Conservation (phyloP, 2,113 vertebrate species). For the Phalacrocorax aristotelis region DNA sequence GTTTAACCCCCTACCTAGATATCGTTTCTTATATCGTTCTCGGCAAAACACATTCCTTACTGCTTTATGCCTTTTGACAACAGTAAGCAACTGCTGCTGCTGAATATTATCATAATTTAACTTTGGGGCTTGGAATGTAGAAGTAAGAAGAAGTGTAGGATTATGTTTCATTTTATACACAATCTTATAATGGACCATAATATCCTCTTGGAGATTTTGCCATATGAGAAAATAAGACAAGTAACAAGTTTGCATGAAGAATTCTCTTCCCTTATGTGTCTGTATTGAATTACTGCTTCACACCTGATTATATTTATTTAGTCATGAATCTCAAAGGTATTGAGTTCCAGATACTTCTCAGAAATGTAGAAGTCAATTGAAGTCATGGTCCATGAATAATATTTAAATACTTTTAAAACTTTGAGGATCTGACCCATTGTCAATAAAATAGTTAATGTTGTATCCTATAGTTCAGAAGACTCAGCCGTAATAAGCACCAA, state of each 20-base stretch:
- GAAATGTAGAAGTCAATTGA: background rate
- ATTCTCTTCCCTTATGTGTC: background rate
- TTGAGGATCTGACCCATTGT: background rate
- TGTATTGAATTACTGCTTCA: background rate
- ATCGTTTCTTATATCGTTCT: fast-evolving
- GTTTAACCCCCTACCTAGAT: background rate
- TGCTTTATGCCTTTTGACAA: slow-evolving; percentile 20
- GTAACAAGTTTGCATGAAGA: background rate
- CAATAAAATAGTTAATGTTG: background rate
- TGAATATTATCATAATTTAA: background rate
- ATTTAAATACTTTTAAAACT: background rate
- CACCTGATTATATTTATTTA: background rate
- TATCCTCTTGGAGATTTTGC: background rate
- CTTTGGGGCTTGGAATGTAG: background rate
- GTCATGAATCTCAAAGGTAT: background rate
- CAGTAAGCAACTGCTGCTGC: background rate
- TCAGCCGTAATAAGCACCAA: background rate
- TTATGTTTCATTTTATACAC: slow-evolving; percentile 6
- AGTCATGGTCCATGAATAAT: background rate
- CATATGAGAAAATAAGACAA: background rate
- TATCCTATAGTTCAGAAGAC: background rate
- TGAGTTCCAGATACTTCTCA: background rate
- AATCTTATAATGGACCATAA: background rate
- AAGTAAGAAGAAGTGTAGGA: background rate
- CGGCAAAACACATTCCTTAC: background rate